Evolutionary conservation across 2,888 invertebrate species (phyloP), one percentile per base, ranked within the genome.

Genomic region (Tyria jacobaeae): DNA sequence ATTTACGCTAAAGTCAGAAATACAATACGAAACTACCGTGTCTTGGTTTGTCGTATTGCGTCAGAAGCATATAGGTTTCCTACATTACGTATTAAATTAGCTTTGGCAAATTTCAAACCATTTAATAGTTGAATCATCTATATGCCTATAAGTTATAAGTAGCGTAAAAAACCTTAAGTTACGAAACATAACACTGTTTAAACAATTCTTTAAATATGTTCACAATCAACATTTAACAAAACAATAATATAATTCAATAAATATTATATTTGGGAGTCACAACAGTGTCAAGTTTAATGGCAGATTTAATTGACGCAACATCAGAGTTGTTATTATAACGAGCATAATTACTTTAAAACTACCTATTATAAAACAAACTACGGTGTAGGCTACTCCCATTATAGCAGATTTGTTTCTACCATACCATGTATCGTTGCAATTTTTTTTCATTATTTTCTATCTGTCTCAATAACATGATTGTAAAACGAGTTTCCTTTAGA

Each of bases 201-300:
- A 25, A 25, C 6, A 25, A 15, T 15, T 2, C n/a, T 7, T 15
- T 14, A 48, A 48, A 25, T 25, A 48, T 48, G 15, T 48, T 48
- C 25, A 48, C 48, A 48, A 25, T 15, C 25, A 15, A 48, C 27
- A 31, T 25, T 48, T 7, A 15, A 25, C 12, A 44, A 21, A 48
- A 48, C 48, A 48, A 25, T 48, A 14, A 25, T 9, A 21, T 24
- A 24, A 25, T 39, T 3, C 24, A 25, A 37, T 25, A 24, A 53
- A 39, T 12, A 25, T 25, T 37, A 24, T 53, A 10, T 35, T 35
- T 48, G 9, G 3, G 6, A n/a, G 24, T 47, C 5, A 48, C 48
- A 48, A 48, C 48, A 57, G 37, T 57, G 24, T 57, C n/a, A 48
- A 56, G 56, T 35, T 56, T 35, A 48, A 57, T n/a, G n/a, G 15